Base-by-base conservation (phyloP, 2,113 vertebrate species). In the Percina caprodes region DNA sequence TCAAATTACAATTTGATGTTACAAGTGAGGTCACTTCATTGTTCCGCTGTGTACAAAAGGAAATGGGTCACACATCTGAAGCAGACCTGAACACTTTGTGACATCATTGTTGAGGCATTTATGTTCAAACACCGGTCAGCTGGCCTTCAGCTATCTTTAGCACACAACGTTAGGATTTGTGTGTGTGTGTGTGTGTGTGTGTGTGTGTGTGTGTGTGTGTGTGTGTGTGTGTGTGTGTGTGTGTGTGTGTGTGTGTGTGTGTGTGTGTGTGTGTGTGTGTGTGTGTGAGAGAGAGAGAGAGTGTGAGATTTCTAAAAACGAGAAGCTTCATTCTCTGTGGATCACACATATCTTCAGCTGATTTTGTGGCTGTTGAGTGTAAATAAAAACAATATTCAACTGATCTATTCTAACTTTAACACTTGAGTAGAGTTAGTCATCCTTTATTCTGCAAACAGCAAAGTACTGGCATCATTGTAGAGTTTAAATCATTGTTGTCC, bases 11-110 rank as follows among this genome's bases (percentile, higher is more conserved):
- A 69, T 74, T 69, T 56, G 24, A 9, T 70, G 8, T 74, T 42
- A 3, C 14, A 56, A 3, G 35, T 82, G 74, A 88, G 42, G 56
- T 83, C 80, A 82, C 26, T 1, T 69, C 35, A 86, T 89, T 84
- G 87, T 86, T 61, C 15, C 9, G 0, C 33, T 79, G 14, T 42
- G 5, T 24, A 62, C 39, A 11, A 39, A 63, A 70, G 89, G 88
- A 89, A 88, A 39, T 42, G 68, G 33, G 72, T 88, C 79, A 80
- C 56, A 56, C 19, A 18, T 19, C 21, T 66, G 30, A 75, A 30
- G 21, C 60, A 54, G 33, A 56, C 65, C n/a, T 6, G 42, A 71
- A 61, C 19, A 2, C 10, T 65, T 14, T 56, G 35, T 76, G 60
- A 46, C 8, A 21, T 56, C 24, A 26, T 6, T 60, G 55, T 18